phyloP scores from a whole-genome alignment of 2,888 invertebrate species.

The Melanostoma scalare region DNA sequence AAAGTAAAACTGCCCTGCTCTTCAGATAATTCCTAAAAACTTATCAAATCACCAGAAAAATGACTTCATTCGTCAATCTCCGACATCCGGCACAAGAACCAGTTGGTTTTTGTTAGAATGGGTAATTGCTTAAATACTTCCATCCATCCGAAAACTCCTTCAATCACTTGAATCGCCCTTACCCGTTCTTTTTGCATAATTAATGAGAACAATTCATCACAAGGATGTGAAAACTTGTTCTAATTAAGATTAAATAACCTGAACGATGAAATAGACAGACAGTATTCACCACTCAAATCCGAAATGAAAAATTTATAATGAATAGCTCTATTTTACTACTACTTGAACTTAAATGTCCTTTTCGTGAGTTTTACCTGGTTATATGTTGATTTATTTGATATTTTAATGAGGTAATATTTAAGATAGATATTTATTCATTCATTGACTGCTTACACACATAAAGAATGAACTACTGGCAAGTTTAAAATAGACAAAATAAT shows the following conservation, averaged over 20 bases:
- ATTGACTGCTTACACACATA: too few species aligned
- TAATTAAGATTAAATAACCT: conserved; percentile 26
- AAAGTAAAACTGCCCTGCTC: not conserved
- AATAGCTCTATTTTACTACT: conserved; percentile 29
- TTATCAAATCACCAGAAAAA: conserved; percentile 25
- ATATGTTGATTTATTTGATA: conserved; percentile 11
- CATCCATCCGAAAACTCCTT: not conserved
- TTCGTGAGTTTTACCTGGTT: conserved; percentile 3
- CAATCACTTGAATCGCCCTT: not conserved
- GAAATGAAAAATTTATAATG: conserved; percentile 49
- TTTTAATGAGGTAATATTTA: too few species aligned
- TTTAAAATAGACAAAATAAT: too few species aligned
- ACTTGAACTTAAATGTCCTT: conserved; percentile 24
- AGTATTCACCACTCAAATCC: conserved; percentile 4
- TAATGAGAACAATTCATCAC: conserved; percentile 57
- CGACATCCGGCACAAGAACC: conserved; percentile 35
- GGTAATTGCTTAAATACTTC: conserved; percentile 49
- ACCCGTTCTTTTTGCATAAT: conserved; percentile 47
- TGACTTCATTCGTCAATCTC: conserved; percentile 45
- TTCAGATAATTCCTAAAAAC: conserved; percentile 10
- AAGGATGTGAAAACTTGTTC: conserved; percentile 30
- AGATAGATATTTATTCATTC: too few species aligned
- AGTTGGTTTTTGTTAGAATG: conserved; percentile 30
- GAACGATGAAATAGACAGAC: not conserved
- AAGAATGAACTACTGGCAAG: too few species aligned